These are phyloP conservation scores for Daboia siamensis DNA, from an alignment of 2,113 vertebrate species.

Conservation along the genomic window DNA sequence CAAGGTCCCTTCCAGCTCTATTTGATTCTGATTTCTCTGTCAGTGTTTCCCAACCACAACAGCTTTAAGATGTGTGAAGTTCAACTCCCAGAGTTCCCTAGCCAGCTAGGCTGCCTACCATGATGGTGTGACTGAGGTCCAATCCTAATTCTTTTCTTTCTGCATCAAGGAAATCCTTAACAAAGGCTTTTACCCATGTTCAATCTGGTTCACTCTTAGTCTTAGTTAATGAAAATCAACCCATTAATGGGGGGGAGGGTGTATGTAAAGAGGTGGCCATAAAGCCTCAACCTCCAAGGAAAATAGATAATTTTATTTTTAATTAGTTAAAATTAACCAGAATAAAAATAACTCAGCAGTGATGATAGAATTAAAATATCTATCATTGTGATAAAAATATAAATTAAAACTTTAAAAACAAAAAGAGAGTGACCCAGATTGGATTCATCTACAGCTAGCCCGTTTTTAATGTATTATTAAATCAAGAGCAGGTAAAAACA, in stretches of 20 bases:
- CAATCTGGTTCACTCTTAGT: neutral
- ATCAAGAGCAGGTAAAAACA: neutral
- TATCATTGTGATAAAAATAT: neutral
- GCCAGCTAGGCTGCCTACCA: neutral
- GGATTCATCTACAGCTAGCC: neutral
- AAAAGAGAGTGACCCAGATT: neutral
- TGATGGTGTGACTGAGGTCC: neutral
- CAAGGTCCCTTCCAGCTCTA: no score
- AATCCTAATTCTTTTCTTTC: neutral
- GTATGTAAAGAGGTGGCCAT: neutral
- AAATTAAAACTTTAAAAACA: neutral
- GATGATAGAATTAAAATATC: neutral
- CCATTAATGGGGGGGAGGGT: neutral
- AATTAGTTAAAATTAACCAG: neutral
- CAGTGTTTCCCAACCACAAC: neutral
- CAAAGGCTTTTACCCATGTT: neutral
- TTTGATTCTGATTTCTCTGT: neutral
- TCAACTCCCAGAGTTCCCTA: neutral
- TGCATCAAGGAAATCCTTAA: neutral
- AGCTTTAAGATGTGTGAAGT: neutral
- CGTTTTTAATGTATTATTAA: neutral
- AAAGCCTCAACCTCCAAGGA: neutral
- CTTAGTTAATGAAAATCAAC: neutral
- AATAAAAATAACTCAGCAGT: neutral
- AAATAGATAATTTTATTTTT: neutral